Percentiles rank a stretch among this genome's conserved stretches.
Evolutionary conservation across 2,888 invertebrate species (phyloP).

Genomic region (Pyrrhia umbra): DNA sequence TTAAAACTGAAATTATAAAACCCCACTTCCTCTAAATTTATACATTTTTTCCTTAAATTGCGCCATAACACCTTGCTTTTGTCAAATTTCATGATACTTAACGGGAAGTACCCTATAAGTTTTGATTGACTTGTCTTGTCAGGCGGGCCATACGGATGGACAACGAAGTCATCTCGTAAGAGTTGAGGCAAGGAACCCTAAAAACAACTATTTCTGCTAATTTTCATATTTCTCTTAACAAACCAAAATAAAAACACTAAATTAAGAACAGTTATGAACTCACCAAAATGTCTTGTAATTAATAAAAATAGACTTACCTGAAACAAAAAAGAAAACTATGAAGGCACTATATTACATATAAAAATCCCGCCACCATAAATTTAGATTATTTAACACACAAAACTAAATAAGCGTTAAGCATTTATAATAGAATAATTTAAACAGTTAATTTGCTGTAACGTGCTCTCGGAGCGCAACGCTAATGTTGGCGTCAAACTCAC

Average conservation of each 20-base stretch:
- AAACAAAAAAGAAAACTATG: conserved; percentile 58
- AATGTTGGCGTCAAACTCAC: conserved; percentile 74
- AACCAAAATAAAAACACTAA: no score
- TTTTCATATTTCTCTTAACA: background rate
- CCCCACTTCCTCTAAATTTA: no score
- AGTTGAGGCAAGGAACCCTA: no score
- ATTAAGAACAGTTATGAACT: conserved; percentile 26
- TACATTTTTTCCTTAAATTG: no score
- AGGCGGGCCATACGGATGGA: no score
- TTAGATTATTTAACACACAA: conserved; percentile 11
- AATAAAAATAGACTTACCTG: conserved; percentile 65
- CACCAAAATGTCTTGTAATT: conserved; percentile 24
- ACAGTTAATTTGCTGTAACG: conserved; percentile 60
- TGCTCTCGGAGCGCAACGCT: conserved; percentile 64
- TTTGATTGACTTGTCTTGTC: no score
- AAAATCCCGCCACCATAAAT: background rate
- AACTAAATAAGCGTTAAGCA: conserved; percentile 41
- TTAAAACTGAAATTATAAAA: no score
- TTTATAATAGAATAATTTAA: conserved; percentile 54
- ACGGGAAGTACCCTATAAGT: no score
- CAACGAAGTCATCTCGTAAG: no score
- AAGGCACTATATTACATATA: conserved; percentile 1
- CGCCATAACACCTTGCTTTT: no score
- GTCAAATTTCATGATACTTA: no score
- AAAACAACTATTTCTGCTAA: conserved; percentile 10